Evolutionary conservation across 2,888 invertebrate genomes (phyloP).

Genomic region (Sarcophaga carnaria): DNA sequence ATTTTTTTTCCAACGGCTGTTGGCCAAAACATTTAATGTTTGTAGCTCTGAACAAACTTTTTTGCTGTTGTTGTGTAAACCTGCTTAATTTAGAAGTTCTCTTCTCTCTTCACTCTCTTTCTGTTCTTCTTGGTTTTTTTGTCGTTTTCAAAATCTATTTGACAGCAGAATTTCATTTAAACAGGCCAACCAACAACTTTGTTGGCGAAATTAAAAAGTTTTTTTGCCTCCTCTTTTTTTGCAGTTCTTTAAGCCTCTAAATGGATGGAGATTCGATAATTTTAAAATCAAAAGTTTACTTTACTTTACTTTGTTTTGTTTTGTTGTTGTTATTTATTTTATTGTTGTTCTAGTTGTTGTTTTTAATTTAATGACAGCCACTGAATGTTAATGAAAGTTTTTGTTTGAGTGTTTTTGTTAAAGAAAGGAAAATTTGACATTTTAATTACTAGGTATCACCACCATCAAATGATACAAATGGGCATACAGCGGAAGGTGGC

Average conservation of each 20-base stretch:
- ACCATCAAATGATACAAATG: too few species aligned
- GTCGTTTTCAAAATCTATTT: background rate
- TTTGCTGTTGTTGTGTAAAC: conserved; percentile 19
- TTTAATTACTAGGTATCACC: background rate
- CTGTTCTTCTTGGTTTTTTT: background rate
- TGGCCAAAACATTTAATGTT: conserved; percentile 65
- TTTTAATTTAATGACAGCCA: too few species aligned
- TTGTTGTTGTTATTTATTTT: conserved; percentile 17
- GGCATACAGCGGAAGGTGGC: background rate
- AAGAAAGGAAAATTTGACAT: background rate
- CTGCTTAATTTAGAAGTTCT: conserved; percentile 53
- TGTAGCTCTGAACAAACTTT: conserved; percentile 54
- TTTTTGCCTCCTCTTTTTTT: background rate
- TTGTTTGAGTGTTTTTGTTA: background rate
- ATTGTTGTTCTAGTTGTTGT: background rate
- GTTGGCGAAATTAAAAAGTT: conserved; percentile 58
- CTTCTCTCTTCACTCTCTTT: background rate
- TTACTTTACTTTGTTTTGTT: conserved; percentile 14
- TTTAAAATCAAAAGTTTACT: conserved; percentile 55
- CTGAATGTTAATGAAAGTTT: background rate
- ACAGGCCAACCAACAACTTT: conserved; percentile 31
- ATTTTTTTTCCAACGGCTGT: conserved; percentile 31
- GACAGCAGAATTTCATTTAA: conserved; percentile 34
- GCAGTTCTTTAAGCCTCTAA: conserved; percentile 36
- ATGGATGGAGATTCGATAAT: conserved; percentile 46